Percentiles rank a stretch among this genome's conserved stretches.
Evolutionary conservation across 2,888 invertebrate genomes (phyloP).

Genomic region (Eupithecia insigniata): DNA sequence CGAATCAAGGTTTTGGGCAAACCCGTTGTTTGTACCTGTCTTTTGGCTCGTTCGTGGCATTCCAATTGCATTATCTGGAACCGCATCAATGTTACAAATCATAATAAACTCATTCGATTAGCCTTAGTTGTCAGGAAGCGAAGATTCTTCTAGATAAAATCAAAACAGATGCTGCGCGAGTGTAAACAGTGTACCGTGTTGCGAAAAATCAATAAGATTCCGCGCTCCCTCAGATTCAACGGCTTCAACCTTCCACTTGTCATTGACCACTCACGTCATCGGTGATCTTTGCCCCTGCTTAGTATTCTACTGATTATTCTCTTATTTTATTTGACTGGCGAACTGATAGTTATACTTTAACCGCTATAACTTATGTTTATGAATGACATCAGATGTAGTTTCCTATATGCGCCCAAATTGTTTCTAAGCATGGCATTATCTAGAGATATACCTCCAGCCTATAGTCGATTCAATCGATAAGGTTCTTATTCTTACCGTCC

Average conservation of each 20-base stretch:
- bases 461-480: slow-evolving; percentile 12
- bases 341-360: background rate
- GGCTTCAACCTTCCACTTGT: slow-evolving; percentile 38
- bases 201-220: slow-evolving; percentile 53
- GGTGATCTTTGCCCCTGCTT: slow-evolving; percentile 49
- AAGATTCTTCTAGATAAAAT: background rate
- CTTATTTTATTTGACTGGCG: background rate
- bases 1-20: background rate
- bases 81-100: background rate
- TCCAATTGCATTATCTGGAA: slow-evolving; percentile 2
- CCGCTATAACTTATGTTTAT: background rate
- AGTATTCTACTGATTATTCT: slow-evolving; percentile 29
- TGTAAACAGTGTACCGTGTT: slow-evolving; percentile 41
- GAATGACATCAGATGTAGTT: background rate
- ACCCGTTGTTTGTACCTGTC: background rate
- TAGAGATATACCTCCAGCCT: background rate
- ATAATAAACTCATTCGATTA: background rate
- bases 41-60: background rate
- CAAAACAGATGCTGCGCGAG: slow-evolving; percentile 17
- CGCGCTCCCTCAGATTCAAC: slow-evolving; percentile 33
- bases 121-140: background rate
- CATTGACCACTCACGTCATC: slow-evolving; percentile 43
- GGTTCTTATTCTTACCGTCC: slow-evolving; percentile 67
- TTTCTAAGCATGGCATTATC: background rate
- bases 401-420: background rate